phyloP scores from a whole-genome alignment of 2,113 vertebrate species.

The Puma concolor region DNA sequence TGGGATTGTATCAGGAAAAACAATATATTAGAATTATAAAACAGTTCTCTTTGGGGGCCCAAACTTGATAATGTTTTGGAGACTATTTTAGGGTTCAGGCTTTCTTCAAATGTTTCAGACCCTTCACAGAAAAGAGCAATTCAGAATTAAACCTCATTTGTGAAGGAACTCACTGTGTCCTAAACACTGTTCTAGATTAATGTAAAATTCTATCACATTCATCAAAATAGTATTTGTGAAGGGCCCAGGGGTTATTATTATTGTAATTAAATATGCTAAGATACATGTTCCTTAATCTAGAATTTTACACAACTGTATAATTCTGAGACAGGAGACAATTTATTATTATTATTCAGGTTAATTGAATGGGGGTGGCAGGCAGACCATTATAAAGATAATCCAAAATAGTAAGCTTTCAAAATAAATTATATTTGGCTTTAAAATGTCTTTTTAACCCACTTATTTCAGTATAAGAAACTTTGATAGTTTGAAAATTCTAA shows the following conservation, averaged over 20 bases:
- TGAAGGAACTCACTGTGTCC: not conserved
- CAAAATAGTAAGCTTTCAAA: not conserved
- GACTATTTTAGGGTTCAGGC: not conserved
- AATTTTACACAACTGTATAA: not conserved
- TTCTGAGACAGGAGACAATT: not conserved
- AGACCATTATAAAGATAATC: not conserved
- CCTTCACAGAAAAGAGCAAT: not conserved
- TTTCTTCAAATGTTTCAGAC: not conserved
- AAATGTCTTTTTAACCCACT: not conserved
- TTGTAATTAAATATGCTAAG: not conserved
- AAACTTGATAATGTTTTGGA: not conserved
- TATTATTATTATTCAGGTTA: not conserved
- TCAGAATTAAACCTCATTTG: not conserved
- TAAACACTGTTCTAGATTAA: not conserved
- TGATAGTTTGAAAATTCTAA: not conserved
- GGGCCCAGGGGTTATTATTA: not conserved
- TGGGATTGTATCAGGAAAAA: not conserved
- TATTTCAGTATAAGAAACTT: not conserved
- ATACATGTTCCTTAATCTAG: not conserved
- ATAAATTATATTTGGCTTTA: not conserved
- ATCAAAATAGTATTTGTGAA: not conserved
- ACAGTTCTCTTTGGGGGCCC: not conserved
- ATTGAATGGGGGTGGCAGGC: not conserved
- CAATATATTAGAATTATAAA: not conserved
- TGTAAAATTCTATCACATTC: not conserved